Percentiles rank a stretch among this genome's conserved stretches.
Evolutionary conservation across 2,888 invertebrate species (phyloP).

Genomic region (Ctenicera cuprea): DNA sequence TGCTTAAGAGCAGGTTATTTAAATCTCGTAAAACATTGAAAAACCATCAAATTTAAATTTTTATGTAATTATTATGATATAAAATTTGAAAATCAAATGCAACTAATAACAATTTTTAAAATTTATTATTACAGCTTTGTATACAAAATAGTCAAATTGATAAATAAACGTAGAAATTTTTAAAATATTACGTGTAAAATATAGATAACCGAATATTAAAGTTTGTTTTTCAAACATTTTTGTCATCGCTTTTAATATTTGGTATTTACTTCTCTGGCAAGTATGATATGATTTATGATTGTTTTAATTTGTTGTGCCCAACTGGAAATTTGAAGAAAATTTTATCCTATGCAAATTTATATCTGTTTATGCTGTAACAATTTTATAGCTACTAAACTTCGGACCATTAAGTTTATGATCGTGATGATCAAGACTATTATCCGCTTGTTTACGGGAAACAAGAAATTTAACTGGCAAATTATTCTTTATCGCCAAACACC

Average conservation of each 20-base stretch:
- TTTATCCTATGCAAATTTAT: conserved; percentile 28
- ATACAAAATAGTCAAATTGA: no score
- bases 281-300: conserved; percentile 26
- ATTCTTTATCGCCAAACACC: not conserved
- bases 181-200: no score
- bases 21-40: no score
- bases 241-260: not conserved
- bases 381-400: conserved; percentile 35
- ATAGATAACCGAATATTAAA: not conserved
- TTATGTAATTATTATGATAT: no score
- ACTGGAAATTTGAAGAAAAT: conserved; percentile 1
- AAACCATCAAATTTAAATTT: no score
- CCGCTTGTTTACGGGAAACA: conserved; percentile 16
- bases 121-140: no score
- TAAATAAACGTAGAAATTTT: no score
- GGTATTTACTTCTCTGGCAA: not conserved
- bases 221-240: not conserved
- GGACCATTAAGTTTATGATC: conserved; percentile 28
- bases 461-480: conserved; percentile 29
- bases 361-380: conserved; percentile 28
- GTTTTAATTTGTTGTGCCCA: conserved; percentile 26
- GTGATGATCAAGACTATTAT: conserved; percentile 26
- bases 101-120: no score
- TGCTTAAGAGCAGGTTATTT: no score
- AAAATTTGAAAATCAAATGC: no score